Percentiles rank a stretch among this genome's conserved stretches.
phyloP scores from a whole-genome alignment of 2,113 vertebrate genomes.

The Muntiacus reevesi region DNA sequence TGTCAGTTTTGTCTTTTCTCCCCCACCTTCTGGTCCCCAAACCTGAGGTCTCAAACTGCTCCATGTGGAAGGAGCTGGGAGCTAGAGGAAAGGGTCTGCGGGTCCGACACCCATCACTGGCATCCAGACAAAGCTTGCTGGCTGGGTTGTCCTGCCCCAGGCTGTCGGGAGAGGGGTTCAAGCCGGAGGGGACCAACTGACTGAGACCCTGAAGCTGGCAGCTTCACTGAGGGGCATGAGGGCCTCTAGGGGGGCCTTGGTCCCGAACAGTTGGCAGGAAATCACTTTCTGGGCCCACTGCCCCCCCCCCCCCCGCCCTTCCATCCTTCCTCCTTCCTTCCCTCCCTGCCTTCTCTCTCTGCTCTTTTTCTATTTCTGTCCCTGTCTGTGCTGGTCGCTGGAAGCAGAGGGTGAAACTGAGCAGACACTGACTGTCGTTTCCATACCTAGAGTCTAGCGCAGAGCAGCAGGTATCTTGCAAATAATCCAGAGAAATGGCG shows the following conservation, averaged over 20 bases:
- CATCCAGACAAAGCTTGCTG: neutral
- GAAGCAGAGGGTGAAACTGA: neutral
- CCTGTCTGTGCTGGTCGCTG: neutral
- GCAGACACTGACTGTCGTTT: accelerated
- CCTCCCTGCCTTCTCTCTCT: neutral
- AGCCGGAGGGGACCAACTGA: neutral
- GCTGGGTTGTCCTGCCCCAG: neutral
- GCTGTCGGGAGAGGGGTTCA: neutral
- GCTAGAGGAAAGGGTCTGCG: neutral
- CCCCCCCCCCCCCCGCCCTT: accelerated
- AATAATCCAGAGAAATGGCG: accelerated
- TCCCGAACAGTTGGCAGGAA: neutral
- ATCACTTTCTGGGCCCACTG: neutral
- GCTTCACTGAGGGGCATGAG: neutral
- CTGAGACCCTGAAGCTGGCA: neutral
- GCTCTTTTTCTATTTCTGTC: no score
- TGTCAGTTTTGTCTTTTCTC: neutral
- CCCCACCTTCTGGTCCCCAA: neutral
- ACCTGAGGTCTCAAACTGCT: neutral
- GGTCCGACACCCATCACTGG: accelerated
- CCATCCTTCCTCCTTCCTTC: neutral
- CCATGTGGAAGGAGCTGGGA: neutral
- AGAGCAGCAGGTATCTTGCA: accelerated
- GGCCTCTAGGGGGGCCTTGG: neutral
- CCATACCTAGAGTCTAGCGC: accelerated